phyloP scores from a whole-genome alignment of 2,888 invertebrate species.

The Ctenicera cuprea region DNA sequence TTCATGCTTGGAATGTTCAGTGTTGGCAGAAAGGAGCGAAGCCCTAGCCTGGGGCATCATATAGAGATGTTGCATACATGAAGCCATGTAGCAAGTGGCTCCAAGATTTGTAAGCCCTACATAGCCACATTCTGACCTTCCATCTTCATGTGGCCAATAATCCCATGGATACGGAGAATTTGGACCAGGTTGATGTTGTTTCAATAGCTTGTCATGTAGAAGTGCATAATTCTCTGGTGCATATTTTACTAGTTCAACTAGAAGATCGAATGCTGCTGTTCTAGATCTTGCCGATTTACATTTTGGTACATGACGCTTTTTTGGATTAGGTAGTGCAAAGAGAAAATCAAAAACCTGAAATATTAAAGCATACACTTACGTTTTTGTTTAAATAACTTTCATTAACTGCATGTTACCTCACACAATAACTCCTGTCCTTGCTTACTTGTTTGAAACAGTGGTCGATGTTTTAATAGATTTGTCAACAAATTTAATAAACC shows the following conservation, averaged over 20 bases:
- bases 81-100: slow-evolving; percentile 98
- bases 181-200: slow-evolving; percentile 90
- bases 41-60: slow-evolving; percentile 97
- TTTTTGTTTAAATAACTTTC: not conserved
- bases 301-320: slow-evolving; percentile 90
- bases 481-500: slow-evolving; percentile 90
- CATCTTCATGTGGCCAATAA: slow-evolving; percentile 98
- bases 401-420: slow-evolving; percentile 71
- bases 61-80: slow-evolving; percentile 96
- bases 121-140: slow-evolving; percentile 94
- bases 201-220: slow-evolving; percentile 87
- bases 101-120: slow-evolving; percentile 96
- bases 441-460: slow-evolving; percentile 88
- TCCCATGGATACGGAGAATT: slow-evolving; percentile 96
- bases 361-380: not conserved
- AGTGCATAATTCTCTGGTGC: slow-evolving; percentile 90
- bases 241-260: slow-evolving; percentile 91
- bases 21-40: slow-evolving; percentile 86
- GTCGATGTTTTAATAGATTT: slow-evolving; percentile 92
- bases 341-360: slow-evolving; percentile 88
- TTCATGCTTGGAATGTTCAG: slow-evolving; percentile 84
- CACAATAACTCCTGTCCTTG: slow-evolving; percentile 82
- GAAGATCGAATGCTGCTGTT: slow-evolving; percentile 92
- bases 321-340: slow-evolving; percentile 92
- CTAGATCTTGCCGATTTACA: slow-evolving; percentile 94